A percentile compares a stretch with the other conserved stretches of the same genome.
Conservation (phyloP, 2,888 invertebrate species). For the Lasiommata megera region DNA sequence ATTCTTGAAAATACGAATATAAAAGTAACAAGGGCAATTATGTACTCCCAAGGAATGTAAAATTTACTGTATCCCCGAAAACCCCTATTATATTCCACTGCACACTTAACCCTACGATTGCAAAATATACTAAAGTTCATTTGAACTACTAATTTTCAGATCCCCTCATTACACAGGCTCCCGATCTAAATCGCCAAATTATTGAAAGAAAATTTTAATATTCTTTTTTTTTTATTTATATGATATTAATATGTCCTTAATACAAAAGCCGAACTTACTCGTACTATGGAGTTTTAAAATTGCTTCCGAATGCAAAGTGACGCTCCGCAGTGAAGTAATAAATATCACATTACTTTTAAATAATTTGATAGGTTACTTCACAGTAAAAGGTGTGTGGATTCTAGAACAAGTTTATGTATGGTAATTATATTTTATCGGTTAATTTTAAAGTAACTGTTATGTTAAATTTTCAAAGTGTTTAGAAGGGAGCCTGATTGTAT, state of each 20-base stretch:
- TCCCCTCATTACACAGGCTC: constrained; percentile 40
- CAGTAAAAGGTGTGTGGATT: neutral
- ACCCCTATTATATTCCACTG: constrained; percentile 52
- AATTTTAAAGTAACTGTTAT: neutral
- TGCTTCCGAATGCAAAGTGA: too few relatives aligned
- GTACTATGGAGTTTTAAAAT: too few relatives aligned
- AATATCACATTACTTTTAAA: too few relatives aligned
- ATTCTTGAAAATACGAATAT: constrained; percentile 14
- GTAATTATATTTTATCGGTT: neutral
- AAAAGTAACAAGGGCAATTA: constrained; percentile 51
- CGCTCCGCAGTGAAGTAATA: too few relatives aligned
- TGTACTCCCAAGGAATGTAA: constrained; percentile 70
- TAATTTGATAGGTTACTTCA: too few relatives aligned
- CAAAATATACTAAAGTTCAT: constrained; percentile 59
- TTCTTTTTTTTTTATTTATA: too few relatives aligned
- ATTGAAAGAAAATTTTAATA: too few relatives aligned
- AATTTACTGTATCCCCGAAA: constrained; percentile 65
- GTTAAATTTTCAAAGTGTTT: neutral
- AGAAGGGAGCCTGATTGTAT: constrained; percentile 36
- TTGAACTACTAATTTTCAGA: constrained; percentile 68
- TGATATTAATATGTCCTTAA: too few relatives aligned
- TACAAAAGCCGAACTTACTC: too few relatives aligned
- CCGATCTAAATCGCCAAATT: constrained; percentile 20
- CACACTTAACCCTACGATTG: constrained; percentile 59
- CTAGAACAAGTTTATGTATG: neutral